These are phyloP conservation scores for Diprion similis DNA, from an alignment of 1,140 invertebrate species.

Conservation along the genomic window DNA sequence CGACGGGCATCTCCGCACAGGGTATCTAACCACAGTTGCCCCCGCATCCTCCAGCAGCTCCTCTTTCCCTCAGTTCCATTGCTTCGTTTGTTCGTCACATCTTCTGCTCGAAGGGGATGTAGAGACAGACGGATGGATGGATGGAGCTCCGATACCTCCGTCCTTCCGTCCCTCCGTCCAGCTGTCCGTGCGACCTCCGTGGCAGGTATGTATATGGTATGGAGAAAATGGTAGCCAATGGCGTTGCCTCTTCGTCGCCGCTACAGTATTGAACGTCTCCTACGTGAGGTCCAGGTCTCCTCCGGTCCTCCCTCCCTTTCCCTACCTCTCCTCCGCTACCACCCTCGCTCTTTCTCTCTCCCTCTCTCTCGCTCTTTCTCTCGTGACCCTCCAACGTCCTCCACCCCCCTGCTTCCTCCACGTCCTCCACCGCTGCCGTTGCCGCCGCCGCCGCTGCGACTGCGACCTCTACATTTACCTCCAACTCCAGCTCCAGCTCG, in stretches of 20 bases:
- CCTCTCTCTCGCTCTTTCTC: conserved; percentile 30
- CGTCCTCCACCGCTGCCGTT: background rate
- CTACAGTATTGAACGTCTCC: conserved; percentile 54
- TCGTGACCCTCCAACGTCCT: conserved; percentile 37
- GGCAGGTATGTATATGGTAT: conserved; percentile 28
- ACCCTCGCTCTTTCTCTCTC: conserved; percentile 29
- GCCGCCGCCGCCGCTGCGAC: conserved; percentile 2
- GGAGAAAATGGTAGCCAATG: conserved; percentile 54
- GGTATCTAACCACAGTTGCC: too few relatives aligned
- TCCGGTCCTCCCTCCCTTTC: conserved; percentile 33
- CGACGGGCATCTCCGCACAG: too few relatives aligned
- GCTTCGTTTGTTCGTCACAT: conserved; percentile 25
- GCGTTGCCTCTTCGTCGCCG: conserved; percentile 47
- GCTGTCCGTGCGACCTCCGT: conserved; percentile 14
- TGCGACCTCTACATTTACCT: conserved; percentile 15
- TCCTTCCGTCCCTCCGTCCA: conserved; percentile 28
- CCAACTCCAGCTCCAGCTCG: conserved; percentile 30
- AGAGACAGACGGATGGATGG: conserved; percentile 36
- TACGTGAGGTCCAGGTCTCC: conserved; percentile 45
- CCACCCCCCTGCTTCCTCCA: conserved; percentile 24
- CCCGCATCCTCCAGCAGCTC: too few relatives aligned
- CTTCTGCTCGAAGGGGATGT: conserved; percentile 25
- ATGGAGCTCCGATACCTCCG: conserved; percentile 40
- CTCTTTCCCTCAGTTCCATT: background rate
- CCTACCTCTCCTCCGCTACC: conserved; percentile 36